Evolutionary conservation across 2,888 invertebrate species (phyloP).

Genomic region (Oscheius sp.): DNA sequence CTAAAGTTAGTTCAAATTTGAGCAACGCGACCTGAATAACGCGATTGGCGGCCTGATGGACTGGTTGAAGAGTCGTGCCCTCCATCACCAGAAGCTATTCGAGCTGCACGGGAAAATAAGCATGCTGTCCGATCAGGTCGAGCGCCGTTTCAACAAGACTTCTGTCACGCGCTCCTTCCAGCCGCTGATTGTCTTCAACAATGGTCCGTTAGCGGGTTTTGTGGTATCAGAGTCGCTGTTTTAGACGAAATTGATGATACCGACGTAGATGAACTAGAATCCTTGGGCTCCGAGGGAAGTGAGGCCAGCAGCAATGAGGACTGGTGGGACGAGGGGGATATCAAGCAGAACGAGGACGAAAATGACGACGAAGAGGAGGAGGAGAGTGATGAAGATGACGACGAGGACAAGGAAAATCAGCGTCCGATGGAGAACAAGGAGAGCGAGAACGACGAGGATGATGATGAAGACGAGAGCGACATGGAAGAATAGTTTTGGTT

Average conservation of each 20-base stretch:
- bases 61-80: slow-evolving; percentile 15
- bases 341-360: background rate
- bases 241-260: slow-evolving; percentile 3
- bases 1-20: background rate
- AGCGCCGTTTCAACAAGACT: slow-evolving; percentile 10
- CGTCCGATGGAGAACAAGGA: background rate
- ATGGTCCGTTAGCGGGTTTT: background rate
- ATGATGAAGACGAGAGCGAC: background rate
- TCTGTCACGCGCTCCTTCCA: background rate
- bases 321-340: slow-evolving; percentile 30
- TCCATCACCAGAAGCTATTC: slow-evolving; percentile 7
- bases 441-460: background rate
- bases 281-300: slow-evolving; percentile 21
- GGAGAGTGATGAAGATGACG: slow-evolving; percentile 5
- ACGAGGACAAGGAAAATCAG: slow-evolving; percentile 2
- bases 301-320: slow-evolving; percentile 26
- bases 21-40: background rate
- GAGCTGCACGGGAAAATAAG: slow-evolving; percentile 19
- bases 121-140: slow-evolving; percentile 13
- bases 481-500: background rate
- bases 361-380: slow-evolving; percentile 19
- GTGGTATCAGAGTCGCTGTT: background rate
- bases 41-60: slow-evolving; percentile 19
- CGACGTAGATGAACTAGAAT: slow-evolving; percentile 23
- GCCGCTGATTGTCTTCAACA: slow-evolving; percentile 29